Evolutionary conservation across 2,113 vertebrate species (phyloP).

Genomic region (Eublepharis macularius): DNA sequence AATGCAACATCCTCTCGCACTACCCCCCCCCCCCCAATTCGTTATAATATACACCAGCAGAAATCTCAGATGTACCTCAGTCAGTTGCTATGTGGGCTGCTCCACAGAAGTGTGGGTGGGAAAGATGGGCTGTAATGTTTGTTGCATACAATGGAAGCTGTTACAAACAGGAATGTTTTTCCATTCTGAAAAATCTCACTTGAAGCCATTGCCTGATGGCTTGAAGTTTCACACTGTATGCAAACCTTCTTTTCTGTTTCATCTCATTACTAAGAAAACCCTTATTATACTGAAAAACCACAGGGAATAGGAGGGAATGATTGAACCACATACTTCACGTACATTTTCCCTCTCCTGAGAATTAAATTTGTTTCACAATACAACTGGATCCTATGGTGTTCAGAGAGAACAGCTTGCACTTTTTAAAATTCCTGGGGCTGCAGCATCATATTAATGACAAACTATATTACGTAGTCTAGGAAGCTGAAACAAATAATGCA

Average conservation of each 20-base stretch:
- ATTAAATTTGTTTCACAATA: constrained; percentile 7
- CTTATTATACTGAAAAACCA: constrained; percentile 35
- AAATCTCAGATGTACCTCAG: background rate
- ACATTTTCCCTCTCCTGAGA: background rate
- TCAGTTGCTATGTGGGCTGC: background rate
- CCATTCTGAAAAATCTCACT: constrained; percentile 43
- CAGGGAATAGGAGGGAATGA: background rate
- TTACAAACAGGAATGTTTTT: constrained; percentile 43
- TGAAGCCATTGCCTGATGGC: constrained; percentile 44
- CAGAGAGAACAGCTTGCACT: background rate
- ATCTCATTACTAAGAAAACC: constrained; percentile 20
- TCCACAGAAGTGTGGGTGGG: background rate
- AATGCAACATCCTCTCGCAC: no score
- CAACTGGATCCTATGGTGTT: background rate
- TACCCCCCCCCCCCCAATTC: no score
- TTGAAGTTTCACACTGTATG: constrained; percentile 40
- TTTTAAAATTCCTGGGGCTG: background rate
- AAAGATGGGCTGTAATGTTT: background rate
- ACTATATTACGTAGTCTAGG: background rate
- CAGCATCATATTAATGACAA: background rate
- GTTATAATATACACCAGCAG: background rate
- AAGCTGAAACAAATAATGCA: background rate
- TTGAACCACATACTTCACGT: background rate
- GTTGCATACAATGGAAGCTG: constrained; percentile 43
- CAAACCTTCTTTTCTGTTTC: constrained; percentile 45